Base-by-base conservation (phyloP, 2,888 invertebrate species). In the Papilio protenor region DNA sequence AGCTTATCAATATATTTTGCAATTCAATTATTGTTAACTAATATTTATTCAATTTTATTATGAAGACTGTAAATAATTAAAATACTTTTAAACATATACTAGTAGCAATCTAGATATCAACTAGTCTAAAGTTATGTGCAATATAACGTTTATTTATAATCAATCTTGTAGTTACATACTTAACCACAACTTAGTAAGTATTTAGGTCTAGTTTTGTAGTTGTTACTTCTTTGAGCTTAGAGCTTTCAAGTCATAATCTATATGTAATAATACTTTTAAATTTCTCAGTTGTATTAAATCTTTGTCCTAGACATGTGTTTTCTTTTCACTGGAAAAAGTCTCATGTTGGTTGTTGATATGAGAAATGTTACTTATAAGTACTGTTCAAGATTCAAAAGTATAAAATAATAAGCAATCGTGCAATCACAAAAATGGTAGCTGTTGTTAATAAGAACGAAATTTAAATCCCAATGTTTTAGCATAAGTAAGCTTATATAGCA, bases 1-100 rank as follows among this genome's bases (percentile, higher is more conserved):
- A 90, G 84, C 85, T 86, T 72, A 33, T 79, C 70, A 61, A 16
- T 75, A 69, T 49, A 61, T 59, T 70, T 21, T 74, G 40, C 77
- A 40, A 74, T 45, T n/a, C 1, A 33, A 52, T 76, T 33, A 57
- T 70, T 21, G 66, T 61, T 27, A 61, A 27, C 16, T 33, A 40
- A 33, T 40, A 40, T 10, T 66, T 40, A 66, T 21, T 66, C n/a
- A 4, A 2, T 21, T 27, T 40, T 73, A 40, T 27, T 55, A 23
- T 23, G 64, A 66, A 45, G 14, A 12, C 64, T 64, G 45, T 73
- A 77, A 64, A 72, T 55, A 52, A 33, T 33, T 72, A 21, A 11
- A 55, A 33, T 16, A n/a, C 3, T n/a, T 1, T 12, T 21, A 45
- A 1, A 16, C 10, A 1, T 1, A 12, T 18, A 45, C 52, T 69